Evolutionary conservation across 1,140 invertebrate genomes (phyloP), one percentile per base, ranked within the genome.

Genomic region (Drosophila subobscura): DNA sequence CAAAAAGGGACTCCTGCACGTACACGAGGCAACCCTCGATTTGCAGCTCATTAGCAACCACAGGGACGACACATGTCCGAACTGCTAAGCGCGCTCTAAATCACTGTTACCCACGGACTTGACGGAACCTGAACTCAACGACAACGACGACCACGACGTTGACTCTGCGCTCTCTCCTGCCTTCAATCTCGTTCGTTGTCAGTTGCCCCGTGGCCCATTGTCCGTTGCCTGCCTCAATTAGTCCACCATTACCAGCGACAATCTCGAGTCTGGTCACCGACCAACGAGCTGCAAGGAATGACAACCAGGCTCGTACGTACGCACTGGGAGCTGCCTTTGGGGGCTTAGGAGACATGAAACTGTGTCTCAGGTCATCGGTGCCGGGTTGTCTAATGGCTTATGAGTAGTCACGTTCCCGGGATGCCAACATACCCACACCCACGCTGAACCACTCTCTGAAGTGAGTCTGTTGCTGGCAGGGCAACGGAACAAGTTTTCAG

Each of bases 41-140:
- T 86, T 88, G 83, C 83, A 86, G 83, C 83, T 86, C 83, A 88
- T 86, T 86, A 88, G 81, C 83, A 71, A 59, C 68, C 83, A 77
- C 73, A 81, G 73, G 71, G 68, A 74, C 68, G 77, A 86, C 81
- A 86, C 83, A 86, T 88, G 81, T 86, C 83, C 65, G 41, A 81
- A 86, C 83, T 88, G 74, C 81, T 88, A 86, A 86, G 64, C 83
- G 65, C 73, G 83, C 77, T 81, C 83, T 88, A 86, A 86, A 86
- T 86, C 81, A 88, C 83, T 80, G 80, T 3, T 12, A 56, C 71
- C 53, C 49, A 20, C 16, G 16, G 58, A 76, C 65, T 72, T 70
- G 71, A 74, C 72, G 49, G 37, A 41, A 41, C 33, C 47, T 45
- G 25, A 64, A 57, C 63, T 53, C 41, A n/a, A 55, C 41, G 44